phyloP scores from a whole-genome alignment of 64 coral and sea anemone genomes.

The Actinia equina region DNA sequence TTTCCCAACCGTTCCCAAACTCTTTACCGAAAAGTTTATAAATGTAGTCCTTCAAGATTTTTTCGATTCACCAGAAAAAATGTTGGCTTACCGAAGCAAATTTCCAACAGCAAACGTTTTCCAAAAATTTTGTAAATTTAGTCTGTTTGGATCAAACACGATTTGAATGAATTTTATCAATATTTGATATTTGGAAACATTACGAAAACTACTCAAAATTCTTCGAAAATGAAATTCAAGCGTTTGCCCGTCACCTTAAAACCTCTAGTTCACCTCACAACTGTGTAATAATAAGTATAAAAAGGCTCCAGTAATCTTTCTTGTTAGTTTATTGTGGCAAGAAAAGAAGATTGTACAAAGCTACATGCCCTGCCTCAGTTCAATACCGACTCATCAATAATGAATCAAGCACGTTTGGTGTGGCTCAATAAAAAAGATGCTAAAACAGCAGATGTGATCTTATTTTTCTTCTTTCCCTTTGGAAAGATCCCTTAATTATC shows the following conservation, averaged over 20 bases:
- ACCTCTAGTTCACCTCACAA: background rate
- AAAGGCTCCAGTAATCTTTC: background rate
- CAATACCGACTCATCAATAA: background rate
- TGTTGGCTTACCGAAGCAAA: background rate
- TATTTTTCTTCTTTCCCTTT: background rate
- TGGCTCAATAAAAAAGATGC: background rate
- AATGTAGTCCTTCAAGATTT: background rate
- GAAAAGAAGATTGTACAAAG: background rate
- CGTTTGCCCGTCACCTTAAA: background rate
- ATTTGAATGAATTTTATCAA: background rate
- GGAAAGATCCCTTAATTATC: background rate
- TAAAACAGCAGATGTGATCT: background rate
- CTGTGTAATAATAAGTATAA: background rate
- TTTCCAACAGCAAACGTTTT: background rate
- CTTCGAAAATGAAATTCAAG: background rate
- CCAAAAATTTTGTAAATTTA: background rate
- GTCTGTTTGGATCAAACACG: background rate
- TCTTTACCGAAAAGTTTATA: background rate
- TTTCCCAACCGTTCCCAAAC: too few species aligned
- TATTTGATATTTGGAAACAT: background rate
- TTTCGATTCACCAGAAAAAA: background rate
- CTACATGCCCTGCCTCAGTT: background rate
- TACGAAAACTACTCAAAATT: background rate
- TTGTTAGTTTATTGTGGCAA: background rate
- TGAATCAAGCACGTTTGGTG: conserved; percentile 12